A percentile compares a stretch with the other conserved stretches of the same genome.
These are phyloP conservation scores for Wiebesia pumilae DNA, from an alignment of 1,140 invertebrate species.

Conservation along the genomic window DNA sequence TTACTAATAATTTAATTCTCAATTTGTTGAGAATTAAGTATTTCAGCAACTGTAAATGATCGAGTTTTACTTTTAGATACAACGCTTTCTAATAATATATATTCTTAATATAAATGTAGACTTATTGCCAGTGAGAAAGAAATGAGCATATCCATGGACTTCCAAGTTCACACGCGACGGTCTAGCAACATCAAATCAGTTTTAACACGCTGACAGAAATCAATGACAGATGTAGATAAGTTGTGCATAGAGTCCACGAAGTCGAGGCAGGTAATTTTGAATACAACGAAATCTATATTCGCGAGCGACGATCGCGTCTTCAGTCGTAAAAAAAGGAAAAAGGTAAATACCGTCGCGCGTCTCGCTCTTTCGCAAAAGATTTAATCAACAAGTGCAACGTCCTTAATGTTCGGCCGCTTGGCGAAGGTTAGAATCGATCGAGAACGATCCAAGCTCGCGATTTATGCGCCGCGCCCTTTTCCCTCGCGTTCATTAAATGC, in stretches of 20 bases:
- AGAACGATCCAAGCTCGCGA: not conserved
- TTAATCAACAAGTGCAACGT: slow-evolving; percentile 45
- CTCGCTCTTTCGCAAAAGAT: not conserved
- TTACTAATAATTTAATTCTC: not conserved
- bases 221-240: not conserved
- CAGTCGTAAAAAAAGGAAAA: too few species aligned
- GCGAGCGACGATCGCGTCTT: too few species aligned
- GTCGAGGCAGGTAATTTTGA: not conserved
- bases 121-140: not conserved
- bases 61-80: not conserved
- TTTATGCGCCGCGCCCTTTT: not conserved
- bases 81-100: too few species aligned
- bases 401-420: not conserved
- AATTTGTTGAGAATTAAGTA: not conserved
- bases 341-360: too few species aligned
- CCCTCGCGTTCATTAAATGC: not conserved
- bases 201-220: too few species aligned
- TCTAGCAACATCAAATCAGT: too few species aligned
- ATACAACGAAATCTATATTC: not conserved
- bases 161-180: too few species aligned
- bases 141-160: not conserved
- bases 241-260: too few species aligned
- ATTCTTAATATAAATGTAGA: not conserved
- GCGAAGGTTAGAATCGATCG: slow-evolving; percentile 45
- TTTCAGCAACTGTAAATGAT: too few species aligned